Base-by-base conservation (phyloP, 1,140 invertebrate genomes). In the Asobara japonica region DNA sequence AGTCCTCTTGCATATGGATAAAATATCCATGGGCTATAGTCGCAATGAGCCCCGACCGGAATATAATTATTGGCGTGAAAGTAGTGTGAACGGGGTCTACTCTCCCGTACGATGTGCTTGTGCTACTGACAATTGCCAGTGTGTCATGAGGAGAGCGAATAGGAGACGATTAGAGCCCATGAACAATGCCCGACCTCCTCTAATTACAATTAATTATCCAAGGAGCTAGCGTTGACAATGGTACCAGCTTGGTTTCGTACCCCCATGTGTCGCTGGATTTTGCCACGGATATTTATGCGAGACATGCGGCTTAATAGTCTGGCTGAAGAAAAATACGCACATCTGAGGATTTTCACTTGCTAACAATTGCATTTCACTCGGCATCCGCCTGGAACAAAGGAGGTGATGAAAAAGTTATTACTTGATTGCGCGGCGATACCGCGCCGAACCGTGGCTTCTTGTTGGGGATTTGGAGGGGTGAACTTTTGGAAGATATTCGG, bases 21-120 rank as follows among this genome's bases (percentile, higher is more conserved):
- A 62, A 62, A 62, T 30, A 62, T 62, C n/a, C 29, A 16, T 62
- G 29, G 25, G 31, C n/a, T 62, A 48, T 48, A 48, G 41, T 25
- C 65, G 25, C 16, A 62, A 62, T 62, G 60, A 48, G 45, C 11
- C n/a, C n/a, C 45, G 66, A 68, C 13, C 45, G 45, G 41, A 68
- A 68, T 68, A 68, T 68, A 68, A 68, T 68, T 68, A 68, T 68
- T 56, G 45, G 29, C 45, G 66, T 68, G 66, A 68, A 68, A 68
- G 66, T 68, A 68, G 45, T 68, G 66, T 68, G 66, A 68, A 68
- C 45, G 45, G 38, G 67, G 67, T 61, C 67, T 69, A 62, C 27
- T 62, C 60, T 62, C 60, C 11, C n/a, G 60, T 56, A 56, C 51
- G 51, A 56, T 22, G 22, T 41, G 22, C 22, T 8, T 56, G 22